Conservation (phyloP, 37 sponge, comb jelly and placozoan species). For the Dysidea cf. avara region DNA sequence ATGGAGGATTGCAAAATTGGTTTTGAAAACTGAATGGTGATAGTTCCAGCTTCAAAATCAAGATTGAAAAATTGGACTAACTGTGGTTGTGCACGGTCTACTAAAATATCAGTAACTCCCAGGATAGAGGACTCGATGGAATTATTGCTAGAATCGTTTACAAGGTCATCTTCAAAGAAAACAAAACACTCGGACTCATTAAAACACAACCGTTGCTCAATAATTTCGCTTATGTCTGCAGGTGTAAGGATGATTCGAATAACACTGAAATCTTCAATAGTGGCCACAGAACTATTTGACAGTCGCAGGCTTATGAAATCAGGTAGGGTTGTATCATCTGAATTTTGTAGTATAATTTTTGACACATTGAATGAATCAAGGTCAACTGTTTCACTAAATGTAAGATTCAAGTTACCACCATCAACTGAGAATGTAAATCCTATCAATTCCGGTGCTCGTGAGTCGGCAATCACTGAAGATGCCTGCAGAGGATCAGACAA, state of each 20-base stretch:
- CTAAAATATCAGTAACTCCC: slow-evolving; percentile 35
- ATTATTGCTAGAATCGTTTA: slow-evolving; percentile 76
- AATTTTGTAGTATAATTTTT: slow-evolving; percentile 25
- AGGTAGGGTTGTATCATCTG: not conserved
- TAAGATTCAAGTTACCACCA: slow-evolving; percentile 65
- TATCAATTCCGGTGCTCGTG: slow-evolving; percentile 39
- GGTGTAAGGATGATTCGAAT: slow-evolving; percentile 29
- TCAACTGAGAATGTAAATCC: slow-evolving; percentile 58
- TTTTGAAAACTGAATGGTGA: slow-evolving; percentile 67
- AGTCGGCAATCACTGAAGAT: slow-evolving; percentile 36
- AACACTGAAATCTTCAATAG: slow-evolving; percentile 26
- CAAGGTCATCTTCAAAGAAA: slow-evolving; percentile 41
- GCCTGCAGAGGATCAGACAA: slow-evolving; percentile 26
- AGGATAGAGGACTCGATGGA: slow-evolving; percentile 12
- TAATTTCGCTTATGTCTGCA: slow-evolving; percentile 35
- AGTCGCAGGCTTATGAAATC: not conserved
- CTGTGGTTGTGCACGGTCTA: slow-evolving; percentile 67
- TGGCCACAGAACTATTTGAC: slow-evolving; percentile 2
- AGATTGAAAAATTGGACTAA: slow-evolving; percentile 49
- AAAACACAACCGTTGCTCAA: slow-evolving; percentile 45
- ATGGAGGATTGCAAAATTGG: slow-evolving; percentile 20
- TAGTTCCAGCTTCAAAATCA: slow-evolving; percentile 62
- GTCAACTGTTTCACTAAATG: slow-evolving; percentile 60
- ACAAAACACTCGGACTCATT: slow-evolving; percentile 55
- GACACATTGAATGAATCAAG: slow-evolving; percentile 11